These are phyloP conservation scores for Corythornis vintsioides DNA, from an alignment of 2,113 vertebrate species.

Conservation along the genomic window DNA sequence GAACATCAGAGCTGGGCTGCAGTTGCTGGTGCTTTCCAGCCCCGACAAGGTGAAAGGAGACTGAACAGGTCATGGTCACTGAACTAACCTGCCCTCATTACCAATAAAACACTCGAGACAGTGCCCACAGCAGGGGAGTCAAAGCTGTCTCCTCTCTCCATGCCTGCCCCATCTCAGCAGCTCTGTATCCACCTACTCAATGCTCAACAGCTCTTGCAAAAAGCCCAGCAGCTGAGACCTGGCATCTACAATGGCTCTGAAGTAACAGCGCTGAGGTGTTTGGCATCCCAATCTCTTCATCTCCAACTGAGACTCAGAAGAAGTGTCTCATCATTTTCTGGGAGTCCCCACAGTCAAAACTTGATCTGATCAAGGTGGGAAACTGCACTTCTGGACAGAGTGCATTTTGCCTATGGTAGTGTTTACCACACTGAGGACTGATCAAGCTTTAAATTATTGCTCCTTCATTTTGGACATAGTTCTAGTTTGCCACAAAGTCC, in stretches of 20 bases:
- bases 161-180: background rate
- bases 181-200: background rate
- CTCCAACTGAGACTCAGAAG: background rate
- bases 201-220: background rate
- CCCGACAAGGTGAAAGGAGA: fast-evolving
- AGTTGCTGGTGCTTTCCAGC: background rate
- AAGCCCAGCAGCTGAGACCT: background rate
- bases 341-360: background rate
- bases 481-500: background rate
- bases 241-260: background rate
- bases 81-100: background rate
- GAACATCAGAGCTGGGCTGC: background rate
- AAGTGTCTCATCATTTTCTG: background rate
- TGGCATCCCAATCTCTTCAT: background rate
- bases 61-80: background rate
- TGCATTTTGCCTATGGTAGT: background rate
- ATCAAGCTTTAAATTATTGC: background rate
- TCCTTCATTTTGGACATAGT: background rate
- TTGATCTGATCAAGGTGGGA: background rate
- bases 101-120: background rate
- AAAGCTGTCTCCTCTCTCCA: background rate
- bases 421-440: background rate
- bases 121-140: background rate
- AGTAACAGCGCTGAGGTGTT: background rate
- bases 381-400: background rate